phyloP scores from a whole-genome alignment of 2,113 vertebrate genomes.

The Alaudala cheleensis region DNA sequence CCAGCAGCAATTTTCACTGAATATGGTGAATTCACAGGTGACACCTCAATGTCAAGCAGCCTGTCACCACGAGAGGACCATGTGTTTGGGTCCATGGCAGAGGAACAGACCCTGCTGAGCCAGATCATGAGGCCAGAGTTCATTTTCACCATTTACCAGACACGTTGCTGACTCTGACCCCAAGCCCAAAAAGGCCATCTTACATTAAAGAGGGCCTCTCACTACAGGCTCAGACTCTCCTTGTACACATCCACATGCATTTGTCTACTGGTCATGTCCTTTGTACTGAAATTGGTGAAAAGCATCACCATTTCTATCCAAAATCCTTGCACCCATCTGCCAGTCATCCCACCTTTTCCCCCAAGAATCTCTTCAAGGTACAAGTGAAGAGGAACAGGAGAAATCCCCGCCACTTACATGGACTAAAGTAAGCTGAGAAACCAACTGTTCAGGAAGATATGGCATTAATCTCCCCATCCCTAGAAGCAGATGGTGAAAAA shows the following conservation, averaged over 20 bases:
- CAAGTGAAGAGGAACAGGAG: neutral
- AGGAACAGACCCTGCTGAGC: neutral
- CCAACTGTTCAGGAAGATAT: neutral
- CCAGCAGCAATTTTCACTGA: neutral
- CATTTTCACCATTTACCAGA: neutral
- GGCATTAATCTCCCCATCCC: neutral
- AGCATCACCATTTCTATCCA: neutral
- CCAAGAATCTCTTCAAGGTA: neutral
- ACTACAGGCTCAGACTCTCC: neutral
- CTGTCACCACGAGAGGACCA: neutral
- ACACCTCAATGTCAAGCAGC: neutral
- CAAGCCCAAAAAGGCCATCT: neutral
- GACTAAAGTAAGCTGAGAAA: neutral
- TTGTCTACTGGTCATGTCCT: neutral
- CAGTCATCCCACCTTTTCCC: neutral
- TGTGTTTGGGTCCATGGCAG: neutral
- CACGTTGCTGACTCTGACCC: neutral
- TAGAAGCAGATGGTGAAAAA: slow-evolving; percentile 39
- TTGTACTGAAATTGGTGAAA: neutral
- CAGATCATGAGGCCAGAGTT: neutral
- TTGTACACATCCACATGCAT: neutral
- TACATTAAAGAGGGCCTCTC: neutral
- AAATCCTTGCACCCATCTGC: neutral
- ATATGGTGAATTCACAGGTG: neutral
- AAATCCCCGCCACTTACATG: neutral